Base-by-base conservation (phyloP, 1,140 invertebrate species). In the Tetranychus urticae region DNA sequence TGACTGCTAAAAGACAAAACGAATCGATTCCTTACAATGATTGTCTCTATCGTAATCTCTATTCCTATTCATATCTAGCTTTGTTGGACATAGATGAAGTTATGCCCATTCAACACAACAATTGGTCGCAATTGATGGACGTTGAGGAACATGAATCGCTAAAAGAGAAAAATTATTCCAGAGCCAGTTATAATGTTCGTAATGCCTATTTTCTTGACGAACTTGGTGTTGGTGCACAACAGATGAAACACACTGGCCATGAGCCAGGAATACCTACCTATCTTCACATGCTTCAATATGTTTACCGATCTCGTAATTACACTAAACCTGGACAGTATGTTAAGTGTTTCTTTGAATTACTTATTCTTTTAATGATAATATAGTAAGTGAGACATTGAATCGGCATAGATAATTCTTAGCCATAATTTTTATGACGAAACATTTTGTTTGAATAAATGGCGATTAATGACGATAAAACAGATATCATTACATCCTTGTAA, bases 1-100 rank as follows among this genome's bases (percentile, higher is more conserved):
- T 23, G 23, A 23, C 23, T 23, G 23, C 23, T 23, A 23, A 23
- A 23, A 91, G 90, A 12, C 87, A 92, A 69, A 90, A 93, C 71
- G 90, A 94, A 71, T 76, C 94, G 45, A 91, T 94, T 66, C 89
- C 90, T 0, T 94, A 94, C 76, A 96, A 96, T 71, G 91, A 96
- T 70, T 96, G 91, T 69, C 76, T 96, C 5, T 94, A 96, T 73
- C 84, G 89, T 67, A 86, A 92, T 69, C 79, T 91, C 73, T 89
- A 91, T 69, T 77, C 81, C 50, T 93, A 92, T 70, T 81, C 88
- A 58, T 92, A 89, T 73, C 82, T 94, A 42, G 86, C 85, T 0
- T 73, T 96, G 14, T 73, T 94, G 33, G 91, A 96, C 69, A 86
- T 88, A 47, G 90, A 96, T 71, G 90, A 96, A 72, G 83, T 94